phyloP scores from a whole-genome alignment of 2,797 vertebrate genomes.

The Vespertilio murinus region DNA sequence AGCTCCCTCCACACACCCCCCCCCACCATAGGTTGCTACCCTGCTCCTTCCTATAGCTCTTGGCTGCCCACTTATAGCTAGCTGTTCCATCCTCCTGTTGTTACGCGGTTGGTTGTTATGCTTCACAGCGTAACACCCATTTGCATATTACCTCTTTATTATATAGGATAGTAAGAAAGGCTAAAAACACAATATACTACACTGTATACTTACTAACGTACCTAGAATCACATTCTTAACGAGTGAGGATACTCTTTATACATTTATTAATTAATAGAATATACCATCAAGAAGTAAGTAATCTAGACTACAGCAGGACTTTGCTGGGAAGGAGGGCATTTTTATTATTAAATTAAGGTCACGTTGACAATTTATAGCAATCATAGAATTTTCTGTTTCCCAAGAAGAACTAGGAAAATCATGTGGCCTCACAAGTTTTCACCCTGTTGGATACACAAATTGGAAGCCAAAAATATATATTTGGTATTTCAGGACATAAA shows the following conservation, averaged over 20 bases:
- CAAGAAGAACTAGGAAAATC: not conserved
- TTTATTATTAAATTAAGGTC: not conserved
- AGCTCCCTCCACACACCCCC: no score
- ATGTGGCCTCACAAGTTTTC: not conserved
- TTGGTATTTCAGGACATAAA: not conserved
- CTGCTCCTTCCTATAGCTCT: no score
- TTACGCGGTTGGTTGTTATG: no score
- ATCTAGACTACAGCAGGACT: not conserved
- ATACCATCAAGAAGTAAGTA: not conserved
- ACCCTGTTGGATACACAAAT: not conserved
- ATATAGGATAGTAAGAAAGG: not conserved
- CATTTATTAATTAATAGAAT: not conserved
- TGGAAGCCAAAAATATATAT: not conserved
- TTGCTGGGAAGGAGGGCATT: not conserved
- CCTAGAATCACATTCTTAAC: not conserved
- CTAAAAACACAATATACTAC: not conserved
- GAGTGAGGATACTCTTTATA: not conserved
- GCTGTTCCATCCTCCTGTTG: no score
- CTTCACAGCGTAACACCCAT: no score
- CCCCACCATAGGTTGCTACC: no score
- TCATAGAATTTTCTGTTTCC: not conserved
- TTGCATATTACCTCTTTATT: no score
- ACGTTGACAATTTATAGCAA: not conserved
- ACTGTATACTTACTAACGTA: not conserved
- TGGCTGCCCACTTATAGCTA: no score